Evolutionary conservation across 2,888 invertebrate genomes (phyloP).

Genomic region (Scaptomyza caliginosa): DNA sequence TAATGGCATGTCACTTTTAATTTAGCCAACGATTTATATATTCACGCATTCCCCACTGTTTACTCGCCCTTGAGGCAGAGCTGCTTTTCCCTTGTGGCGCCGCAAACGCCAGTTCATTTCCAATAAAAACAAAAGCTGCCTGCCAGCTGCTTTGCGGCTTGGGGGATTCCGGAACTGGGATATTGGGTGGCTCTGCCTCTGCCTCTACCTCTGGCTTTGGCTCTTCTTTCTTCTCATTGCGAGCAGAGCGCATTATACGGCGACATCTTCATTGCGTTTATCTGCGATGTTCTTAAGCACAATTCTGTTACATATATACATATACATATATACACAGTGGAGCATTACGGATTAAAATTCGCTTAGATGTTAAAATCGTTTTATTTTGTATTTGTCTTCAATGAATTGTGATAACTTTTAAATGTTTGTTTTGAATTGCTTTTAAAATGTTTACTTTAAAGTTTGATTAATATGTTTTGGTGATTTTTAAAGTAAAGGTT

Average conservation of each 20-base stretch:
- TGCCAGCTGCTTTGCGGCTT: background rate
- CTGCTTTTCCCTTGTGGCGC: slow-evolving; percentile 8
- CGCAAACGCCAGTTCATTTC: slow-evolving; percentile 42
- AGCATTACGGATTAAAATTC: slow-evolving; percentile 4
- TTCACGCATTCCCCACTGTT: background rate
- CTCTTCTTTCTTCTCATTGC: too few relatives aligned
- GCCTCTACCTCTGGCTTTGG: too few relatives aligned
- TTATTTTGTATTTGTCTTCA: too few relatives aligned
- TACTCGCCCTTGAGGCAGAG: background rate
- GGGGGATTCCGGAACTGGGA: background rate
- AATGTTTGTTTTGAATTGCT: background rate
- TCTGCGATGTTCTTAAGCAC: slow-evolving; percentile 46
- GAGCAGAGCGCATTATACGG: slow-evolving; percentile 10
- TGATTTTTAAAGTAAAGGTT: too few relatives aligned
- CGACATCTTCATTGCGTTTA: slow-evolving; percentile 58
- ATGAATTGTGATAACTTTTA: background rate
- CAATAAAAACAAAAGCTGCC: slow-evolving; percentile 54
- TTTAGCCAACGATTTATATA: slow-evolving; percentile 71
- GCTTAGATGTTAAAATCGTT: background rate
- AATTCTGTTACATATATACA: slow-evolving; percentile 24
- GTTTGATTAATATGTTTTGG: background rate
- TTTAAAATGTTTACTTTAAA: background rate
- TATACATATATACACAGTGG: background rate
- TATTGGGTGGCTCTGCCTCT: background rate
- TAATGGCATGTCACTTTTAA: slow-evolving; percentile 77